Evolutionary conservation across 2,888 invertebrate genomes (phyloP).

Genomic region (Silvanus unidentatus): DNA sequence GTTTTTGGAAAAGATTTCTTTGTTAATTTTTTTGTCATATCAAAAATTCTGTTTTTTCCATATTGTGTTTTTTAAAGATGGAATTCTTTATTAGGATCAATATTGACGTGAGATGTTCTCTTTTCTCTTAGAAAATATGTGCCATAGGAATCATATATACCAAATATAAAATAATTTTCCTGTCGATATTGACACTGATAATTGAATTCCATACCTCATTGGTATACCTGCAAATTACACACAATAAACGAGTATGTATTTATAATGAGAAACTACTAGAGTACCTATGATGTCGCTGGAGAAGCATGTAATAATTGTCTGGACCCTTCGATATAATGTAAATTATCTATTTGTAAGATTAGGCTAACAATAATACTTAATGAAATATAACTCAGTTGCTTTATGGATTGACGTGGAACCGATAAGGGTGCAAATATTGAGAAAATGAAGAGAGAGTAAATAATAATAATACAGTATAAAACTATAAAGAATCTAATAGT

Average conservation of each 20-base stretch:
- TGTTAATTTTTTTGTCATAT: too few relatives aligned
- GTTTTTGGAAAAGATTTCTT: neutral
- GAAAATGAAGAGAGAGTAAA: neutral
- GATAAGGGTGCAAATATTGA: too few relatives aligned
- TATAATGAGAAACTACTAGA: conserved; percentile 42
- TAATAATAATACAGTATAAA: neutral
- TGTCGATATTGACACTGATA: conserved; percentile 1
- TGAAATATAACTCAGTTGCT: conserved; percentile 16
- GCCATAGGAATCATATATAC: conserved; percentile 28
- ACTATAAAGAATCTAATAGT: neutral
- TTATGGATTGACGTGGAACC: neutral
- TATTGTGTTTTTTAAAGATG: too few relatives aligned
- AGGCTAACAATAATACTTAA: conserved; percentile 34
- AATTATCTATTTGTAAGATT: conserved; percentile 45
- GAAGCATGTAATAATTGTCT: conserved; percentile 37
- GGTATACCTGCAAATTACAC: conserved; percentile 18
- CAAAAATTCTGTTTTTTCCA: too few relatives aligned
- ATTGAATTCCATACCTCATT: conserved; percentile 1
- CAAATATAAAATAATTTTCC: neutral
- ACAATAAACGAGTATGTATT: conserved; percentile 27
- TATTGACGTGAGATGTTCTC: neutral
- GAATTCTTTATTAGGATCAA: too few relatives aligned
- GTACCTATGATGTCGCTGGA: conserved; percentile 45
- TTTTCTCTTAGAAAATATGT: conserved; percentile 19
- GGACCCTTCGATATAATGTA: conserved; percentile 41